These are phyloP conservation scores for Loxodonta africana DNA, from an alignment of 2,113 vertebrate species.

Conservation along the genomic window DNA sequence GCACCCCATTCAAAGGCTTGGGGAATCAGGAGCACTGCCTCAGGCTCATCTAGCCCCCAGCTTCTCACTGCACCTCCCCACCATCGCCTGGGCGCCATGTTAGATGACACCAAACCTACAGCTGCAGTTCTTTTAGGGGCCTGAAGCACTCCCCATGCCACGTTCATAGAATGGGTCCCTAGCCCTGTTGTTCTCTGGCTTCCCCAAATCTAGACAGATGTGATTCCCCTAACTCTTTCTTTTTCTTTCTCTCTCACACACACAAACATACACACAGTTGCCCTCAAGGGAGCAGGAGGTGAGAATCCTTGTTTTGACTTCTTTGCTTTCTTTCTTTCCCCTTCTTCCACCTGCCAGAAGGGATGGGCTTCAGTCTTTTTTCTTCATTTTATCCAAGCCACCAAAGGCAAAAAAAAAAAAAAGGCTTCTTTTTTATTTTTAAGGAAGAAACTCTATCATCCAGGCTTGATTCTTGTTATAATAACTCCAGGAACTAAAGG, in stretches of 20 bases:
- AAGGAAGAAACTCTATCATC: neutral
- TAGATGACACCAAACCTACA: neutral
- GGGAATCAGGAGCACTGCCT: neutral
- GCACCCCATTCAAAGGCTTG: neutral
- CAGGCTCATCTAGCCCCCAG: neutral
- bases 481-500: neutral
- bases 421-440: neutral
- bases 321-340: neutral
- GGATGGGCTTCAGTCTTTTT: neutral
- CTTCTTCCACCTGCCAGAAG: neutral
- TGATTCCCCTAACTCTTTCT: neutral
- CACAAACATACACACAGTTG: neutral
- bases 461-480: neutral
- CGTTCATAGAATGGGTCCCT: neutral
- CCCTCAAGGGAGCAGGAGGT: neutral
- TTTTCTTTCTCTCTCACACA: neutral
- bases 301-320: neutral
- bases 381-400: neutral
- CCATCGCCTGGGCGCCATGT: rapidly evolving
- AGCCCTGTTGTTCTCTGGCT: neutral
- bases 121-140: neutral
- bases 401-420: neutral
- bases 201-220: neutral
- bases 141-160: neutral
- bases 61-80: neutral